A percentile compares a stretch with the other conserved stretches of the same genome.
These are phyloP conservation scores for Smittia sp. DNA, from an alignment of 2,888 invertebrate species.

Conservation along the genomic window DNA sequence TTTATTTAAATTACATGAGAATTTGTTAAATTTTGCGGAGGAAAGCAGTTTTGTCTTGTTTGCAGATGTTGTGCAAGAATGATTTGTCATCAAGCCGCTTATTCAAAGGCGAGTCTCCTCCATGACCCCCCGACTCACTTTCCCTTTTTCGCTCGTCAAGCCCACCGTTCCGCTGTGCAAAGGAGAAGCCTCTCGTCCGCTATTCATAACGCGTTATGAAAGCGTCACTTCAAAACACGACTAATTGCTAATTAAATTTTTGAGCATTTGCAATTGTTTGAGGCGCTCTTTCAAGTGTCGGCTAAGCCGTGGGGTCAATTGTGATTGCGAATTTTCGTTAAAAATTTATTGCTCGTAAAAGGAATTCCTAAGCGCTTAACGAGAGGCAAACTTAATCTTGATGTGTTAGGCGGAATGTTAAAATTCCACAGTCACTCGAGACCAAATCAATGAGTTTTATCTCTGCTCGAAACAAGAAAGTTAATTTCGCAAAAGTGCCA, in stretches of 20 bases:
- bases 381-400: no score
- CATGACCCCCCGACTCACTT: background rate
- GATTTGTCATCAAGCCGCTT: background rate
- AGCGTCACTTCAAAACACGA: no score
- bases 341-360: no score
- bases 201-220: no score
- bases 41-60: background rate
- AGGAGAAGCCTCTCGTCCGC: background rate
- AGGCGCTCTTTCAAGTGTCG: no score
- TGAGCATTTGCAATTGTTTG: no score
- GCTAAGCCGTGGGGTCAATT: no score
- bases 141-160: background rate
- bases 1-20: background rate
- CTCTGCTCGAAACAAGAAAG: background rate
- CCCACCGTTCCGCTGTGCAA: background rate
- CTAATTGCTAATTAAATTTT: no score
- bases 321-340: no score
- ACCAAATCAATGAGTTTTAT: background rate
- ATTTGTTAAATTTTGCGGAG: background rate
- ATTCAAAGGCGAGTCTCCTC: background rate
- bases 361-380: no score
- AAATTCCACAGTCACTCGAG: no score
- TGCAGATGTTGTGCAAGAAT: background rate
- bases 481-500: background rate
- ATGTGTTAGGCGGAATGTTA: no score